Evolutionary conservation across 2,888 invertebrate species (phyloP), one percentile per base, ranked within the genome.

Genomic region (Calephelis perditalis): DNA sequence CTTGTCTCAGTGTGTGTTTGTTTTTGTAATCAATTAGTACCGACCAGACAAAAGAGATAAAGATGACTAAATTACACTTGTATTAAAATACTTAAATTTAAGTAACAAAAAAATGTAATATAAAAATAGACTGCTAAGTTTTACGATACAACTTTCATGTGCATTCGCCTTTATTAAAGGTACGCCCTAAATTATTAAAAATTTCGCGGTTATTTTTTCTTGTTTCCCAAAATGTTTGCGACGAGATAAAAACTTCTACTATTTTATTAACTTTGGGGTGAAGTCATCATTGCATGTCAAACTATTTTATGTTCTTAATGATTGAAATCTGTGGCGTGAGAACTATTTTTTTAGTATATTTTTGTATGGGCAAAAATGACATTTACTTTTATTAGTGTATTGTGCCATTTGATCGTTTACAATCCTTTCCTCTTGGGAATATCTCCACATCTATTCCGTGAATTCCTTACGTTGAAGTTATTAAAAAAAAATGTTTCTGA

Each of bases 221-320:
- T 66, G 58, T 68, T 75, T 74, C 73, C 74, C 73, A 70, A 64
- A 71, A 67, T 73, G 74, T 79, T 77, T 73, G 72, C 73, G 71
- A 71, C 76, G 77, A 77, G 72, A 46, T 78, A 77, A 75, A 75
- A 70, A 76, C 74, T 75, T 75, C 78, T 77, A 81, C 77, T 66
- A 63, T 62, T 56, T 64, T 59, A 62, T 65, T 47, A 73, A 72
- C 69, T 68, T 69, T 73, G 78, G 75, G 78, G 74, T 77, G 71
- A 74, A 74, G 83, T 81, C 78, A 81, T 84, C 82, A 84, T 82
- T 84, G 81, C 76, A 78, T 81, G 85, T 88, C 88, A 87, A 86
- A 88, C 74, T 84, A 84, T 87, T 86, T 86, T 84, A 84, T 80
- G 78, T 79, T 84, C 74, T 76, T 75, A 83, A 84, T 78, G 79